Base-by-base conservation (phyloP, 2,113 vertebrate genomes). In the Gymnocephalus cernua region DNA sequence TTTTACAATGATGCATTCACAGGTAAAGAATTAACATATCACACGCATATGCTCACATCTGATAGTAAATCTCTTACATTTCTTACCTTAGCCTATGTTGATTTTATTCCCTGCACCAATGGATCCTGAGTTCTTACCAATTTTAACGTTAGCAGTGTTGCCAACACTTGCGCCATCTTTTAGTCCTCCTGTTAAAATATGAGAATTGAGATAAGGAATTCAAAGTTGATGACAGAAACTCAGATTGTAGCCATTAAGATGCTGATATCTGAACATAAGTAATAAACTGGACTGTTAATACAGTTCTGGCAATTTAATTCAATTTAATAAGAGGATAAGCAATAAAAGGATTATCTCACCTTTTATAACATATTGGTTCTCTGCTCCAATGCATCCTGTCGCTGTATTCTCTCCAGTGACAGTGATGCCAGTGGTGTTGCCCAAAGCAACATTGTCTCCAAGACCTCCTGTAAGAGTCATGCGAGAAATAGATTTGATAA, bases 311-410 rank as follows among this genome's bases (percentile, higher is more conserved):
- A 29, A 29, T 29, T 29, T 29, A 29, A 29, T 29, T 29, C 27
- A 29, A 29, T 29, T 29, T 3, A 29, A 2, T 29, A 29, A 29
- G 27, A 29, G 27, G 27, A 29, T 29, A 3, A 29, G 27, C 27
- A 53, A 35, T 15, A 15, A 3, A 0, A 32, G 45, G 18, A 50
- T 4, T 54, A 13, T 16, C 32, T 41, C 14, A 23, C 67, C 51
- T 6, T 25, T 0, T 18, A 56, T 1, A 0, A 25, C 1, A 16
- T 11, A 56, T 0, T 0, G 7, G 67, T 56, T 56, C 0, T 53
- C 7, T 35, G 66, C 18, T n/a, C 48, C 66, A 23, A 69, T 53
- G 3, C 1, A 0, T n/a, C 3, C 48, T 19, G 9, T n/a, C n/a
- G n/a, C 25, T 18, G 56, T 70, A 0, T 2, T 0, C 3, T 29